Percentiles rank a stretch among this genome's conserved stretches.
phyloP scores from a whole-genome alignment of 2,113 vertebrate genomes.

The Tupaia chinensis region DNA sequence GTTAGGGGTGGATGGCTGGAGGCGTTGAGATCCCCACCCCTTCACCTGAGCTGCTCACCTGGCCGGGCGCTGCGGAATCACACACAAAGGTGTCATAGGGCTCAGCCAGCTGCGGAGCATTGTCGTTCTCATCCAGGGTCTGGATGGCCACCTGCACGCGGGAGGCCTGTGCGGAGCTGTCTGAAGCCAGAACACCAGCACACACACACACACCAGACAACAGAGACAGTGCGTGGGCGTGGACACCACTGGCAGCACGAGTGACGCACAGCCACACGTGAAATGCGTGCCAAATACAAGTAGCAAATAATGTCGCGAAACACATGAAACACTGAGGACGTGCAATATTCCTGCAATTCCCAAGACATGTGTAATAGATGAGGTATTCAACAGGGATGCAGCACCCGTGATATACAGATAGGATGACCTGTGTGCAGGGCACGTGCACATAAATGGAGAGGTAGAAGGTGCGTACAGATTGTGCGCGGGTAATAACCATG shows the following conservation, averaged over 20 bases:
- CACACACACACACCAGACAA: neutral
- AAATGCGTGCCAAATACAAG: neutral
- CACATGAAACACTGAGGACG: neutral
- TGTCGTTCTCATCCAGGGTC: constrained; percentile 94
- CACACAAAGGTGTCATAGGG: constrained; percentile 93
- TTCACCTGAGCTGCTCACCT: constrained; percentile 85
- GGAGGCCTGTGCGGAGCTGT: constrained; percentile 93
- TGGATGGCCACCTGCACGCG: constrained; percentile 91
- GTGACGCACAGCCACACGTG: too few relatives aligned
- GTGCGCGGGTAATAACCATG: neutral
- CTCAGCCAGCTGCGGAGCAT: constrained; percentile 92
- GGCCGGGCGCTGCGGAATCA: constrained; percentile 90
- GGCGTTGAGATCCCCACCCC: neutral
- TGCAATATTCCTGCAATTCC: neutral
- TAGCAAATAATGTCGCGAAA: neutral
- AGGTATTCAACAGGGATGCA: neutral
- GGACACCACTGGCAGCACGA: neutral
- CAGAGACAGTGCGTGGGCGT: neutral
- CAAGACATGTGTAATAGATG: neutral
- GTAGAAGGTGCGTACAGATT: neutral
- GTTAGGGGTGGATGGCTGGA: neutral
- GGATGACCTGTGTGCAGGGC: neutral
- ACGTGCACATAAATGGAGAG: neutral
- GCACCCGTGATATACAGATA: neutral
- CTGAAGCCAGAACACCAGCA: constrained; percentile 86